A percentile compares a stretch with the other conserved stretches of the same genome.
Conservation (phyloP, 2,113 vertebrate species). For the Ailuropoda melanoleuca region DNA sequence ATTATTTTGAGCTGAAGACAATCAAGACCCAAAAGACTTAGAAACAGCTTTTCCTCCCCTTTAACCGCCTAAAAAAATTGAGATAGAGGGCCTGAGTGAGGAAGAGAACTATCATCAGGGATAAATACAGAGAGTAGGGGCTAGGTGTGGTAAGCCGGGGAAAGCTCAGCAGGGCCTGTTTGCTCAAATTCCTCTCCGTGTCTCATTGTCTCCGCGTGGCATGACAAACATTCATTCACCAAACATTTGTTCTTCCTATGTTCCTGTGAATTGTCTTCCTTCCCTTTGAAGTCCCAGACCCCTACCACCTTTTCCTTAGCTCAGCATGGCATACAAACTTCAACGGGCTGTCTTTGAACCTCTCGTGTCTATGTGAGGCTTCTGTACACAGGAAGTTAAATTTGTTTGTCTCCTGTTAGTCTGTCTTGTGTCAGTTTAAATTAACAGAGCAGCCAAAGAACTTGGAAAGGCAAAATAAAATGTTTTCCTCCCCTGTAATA, state of each 20-base stretch:
- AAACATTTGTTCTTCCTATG: not conserved
- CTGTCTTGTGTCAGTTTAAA: not conserved
- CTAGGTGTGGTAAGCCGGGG: not conserved
- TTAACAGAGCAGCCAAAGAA: not conserved
- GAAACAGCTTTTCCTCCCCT: not conserved
- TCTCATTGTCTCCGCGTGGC: not conserved
- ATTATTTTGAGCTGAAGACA: not conserved
- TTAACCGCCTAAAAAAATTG: not conserved
- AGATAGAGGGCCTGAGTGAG: not conserved
- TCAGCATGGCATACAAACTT: not conserved
- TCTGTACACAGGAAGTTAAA: not conserved
- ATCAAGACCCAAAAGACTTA: not conserved
- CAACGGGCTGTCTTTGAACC: not conserved
- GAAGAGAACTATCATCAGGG: not conserved
- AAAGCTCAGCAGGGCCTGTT: not conserved
- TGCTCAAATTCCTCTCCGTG: not conserved
- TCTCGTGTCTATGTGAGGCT: not conserved
- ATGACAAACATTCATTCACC: not conserved
- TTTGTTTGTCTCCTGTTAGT: not conserved
- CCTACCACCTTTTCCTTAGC: not conserved
- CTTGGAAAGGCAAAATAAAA: not conserved
- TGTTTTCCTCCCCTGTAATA: not conserved
- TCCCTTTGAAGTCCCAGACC: not conserved
- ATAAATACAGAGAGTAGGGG: not conserved
- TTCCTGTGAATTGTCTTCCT: not conserved